Evolutionary conservation across 2,113 vertebrate species (phyloP).

Genomic region (Aptenodytes forsteri): DNA sequence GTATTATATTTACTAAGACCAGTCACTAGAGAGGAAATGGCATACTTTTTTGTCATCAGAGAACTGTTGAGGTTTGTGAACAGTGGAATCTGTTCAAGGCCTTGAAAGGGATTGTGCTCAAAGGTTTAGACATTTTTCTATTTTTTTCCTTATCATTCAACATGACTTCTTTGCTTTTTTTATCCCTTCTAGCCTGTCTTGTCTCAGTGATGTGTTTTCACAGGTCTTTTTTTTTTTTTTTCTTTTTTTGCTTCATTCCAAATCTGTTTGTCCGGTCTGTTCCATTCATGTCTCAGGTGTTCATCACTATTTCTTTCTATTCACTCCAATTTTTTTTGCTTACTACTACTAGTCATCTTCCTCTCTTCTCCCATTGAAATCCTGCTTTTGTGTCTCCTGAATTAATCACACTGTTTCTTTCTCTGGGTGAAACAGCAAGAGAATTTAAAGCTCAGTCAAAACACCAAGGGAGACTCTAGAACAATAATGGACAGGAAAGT

Average conservation of each 20-base stretch:
- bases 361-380: not conserved
- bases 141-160: not conserved
- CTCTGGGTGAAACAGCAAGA: not conserved
- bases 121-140: not conserved
- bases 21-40: not conserved
- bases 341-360: not conserved
- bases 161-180: not conserved
- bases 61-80: not conserved
- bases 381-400: not conserved
- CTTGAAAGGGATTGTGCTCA: not conserved
- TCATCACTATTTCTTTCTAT: not conserved
- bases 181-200: not conserved
- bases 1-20: not conserved
- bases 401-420: not conserved
- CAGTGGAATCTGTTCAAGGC: not conserved
- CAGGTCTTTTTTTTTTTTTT: not conserved
- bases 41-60: not conserved
- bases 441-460: not conserved
- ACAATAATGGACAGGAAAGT: not conserved
- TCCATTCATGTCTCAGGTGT: not conserved
- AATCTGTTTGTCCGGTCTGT: not conserved
- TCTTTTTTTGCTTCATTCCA: not conserved
- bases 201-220: not conserved
- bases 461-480: not conserved
- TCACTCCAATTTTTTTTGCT: not conserved